A percentile compares a stretch with the other conserved stretches of the same genome.
Evolutionary conservation across 2,888 invertebrate genomes (phyloP).

Genomic region (Agrochola lota): DNA sequence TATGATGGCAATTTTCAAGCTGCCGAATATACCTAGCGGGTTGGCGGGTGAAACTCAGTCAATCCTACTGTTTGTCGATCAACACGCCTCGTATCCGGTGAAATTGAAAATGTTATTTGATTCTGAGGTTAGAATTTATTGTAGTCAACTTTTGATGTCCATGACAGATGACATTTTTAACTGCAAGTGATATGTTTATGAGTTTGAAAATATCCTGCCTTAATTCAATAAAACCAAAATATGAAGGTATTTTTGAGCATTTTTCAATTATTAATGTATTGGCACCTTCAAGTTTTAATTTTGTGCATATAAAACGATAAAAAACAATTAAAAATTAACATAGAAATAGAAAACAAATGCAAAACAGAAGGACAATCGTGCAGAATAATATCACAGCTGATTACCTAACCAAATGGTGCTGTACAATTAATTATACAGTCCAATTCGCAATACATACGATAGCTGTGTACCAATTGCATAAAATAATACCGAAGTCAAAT

Average conservation of each 20-base stretch:
- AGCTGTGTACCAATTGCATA: slow-evolving; percentile 68
- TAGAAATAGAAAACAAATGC: slow-evolving; percentile 11
- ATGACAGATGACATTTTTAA: slow-evolving; percentile 49
- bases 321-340: slow-evolving; percentile 22
- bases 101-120: slow-evolving; percentile 83
- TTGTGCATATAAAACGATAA: not conserved
- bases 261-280: not conserved
- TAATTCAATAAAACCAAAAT: slow-evolving; percentile 20
- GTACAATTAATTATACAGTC: slow-evolving; percentile 60
- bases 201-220: not conserved
- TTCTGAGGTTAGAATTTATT: slow-evolving; percentile 71
- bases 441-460: slow-evolving; percentile 61
- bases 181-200: slow-evolving; percentile 19
- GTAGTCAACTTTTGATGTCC: slow-evolving; percentile 56
- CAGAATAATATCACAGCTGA: slow-evolving; percentile 56
- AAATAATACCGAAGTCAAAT: slow-evolving; percentile 69
- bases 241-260: not conserved
- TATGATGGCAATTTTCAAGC: slow-evolving; percentile 86
- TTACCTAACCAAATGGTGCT: slow-evolving; percentile 41
- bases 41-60: slow-evolving; percentile 75
- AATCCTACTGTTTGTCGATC: slow-evolving; percentile 85
- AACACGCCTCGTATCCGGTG: slow-evolving; percentile 77
- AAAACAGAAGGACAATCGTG: slow-evolving; percentile 31
- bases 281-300: not conserved
- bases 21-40: slow-evolving; percentile 77